These are phyloP conservation scores for Caenorhabditis remanei DNA, from an alignment of 1,140 invertebrate species.

Conservation along the genomic window DNA sequence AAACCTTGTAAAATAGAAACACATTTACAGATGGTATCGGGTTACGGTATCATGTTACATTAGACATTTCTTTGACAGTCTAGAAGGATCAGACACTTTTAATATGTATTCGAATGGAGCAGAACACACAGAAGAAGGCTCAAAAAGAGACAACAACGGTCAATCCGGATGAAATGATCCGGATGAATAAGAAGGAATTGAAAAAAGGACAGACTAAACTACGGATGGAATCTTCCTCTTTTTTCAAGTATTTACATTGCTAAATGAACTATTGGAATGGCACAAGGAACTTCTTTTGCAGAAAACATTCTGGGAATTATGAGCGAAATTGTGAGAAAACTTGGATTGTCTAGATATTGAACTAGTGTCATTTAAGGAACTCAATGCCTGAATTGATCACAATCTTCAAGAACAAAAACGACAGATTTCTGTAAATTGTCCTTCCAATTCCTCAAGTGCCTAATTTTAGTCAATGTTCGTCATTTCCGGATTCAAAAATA, in stretches of 20 bases:
- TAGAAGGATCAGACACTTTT: constrained; percentile 9
- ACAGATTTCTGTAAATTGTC: too few relatives aligned
- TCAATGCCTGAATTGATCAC: too few relatives aligned
- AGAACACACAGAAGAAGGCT: constrained; percentile 12
- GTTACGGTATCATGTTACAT: constrained; percentile 38
- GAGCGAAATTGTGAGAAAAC: too few relatives aligned
- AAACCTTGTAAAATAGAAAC: constrained; percentile 22
- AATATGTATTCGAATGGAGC: background rate
- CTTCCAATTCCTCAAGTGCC: too few relatives aligned
- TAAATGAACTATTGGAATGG: background rate
- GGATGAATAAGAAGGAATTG: background rate
- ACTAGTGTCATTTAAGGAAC: too few relatives aligned
- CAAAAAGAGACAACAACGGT: background rate
- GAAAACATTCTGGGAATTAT: background rate
- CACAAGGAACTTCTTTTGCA: background rate
- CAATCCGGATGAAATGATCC: background rate
- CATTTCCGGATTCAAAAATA: background rate
- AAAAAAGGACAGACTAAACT: constrained; percentile 25
- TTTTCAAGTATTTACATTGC: background rate
- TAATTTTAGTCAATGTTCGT: background rate
- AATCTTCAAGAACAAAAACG: too few relatives aligned
- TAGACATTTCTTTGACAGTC: background rate
- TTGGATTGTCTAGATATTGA: too few relatives aligned
- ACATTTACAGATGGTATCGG: constrained; percentile 25
- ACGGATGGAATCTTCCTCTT: background rate